Evolutionary conservation across 2,888 invertebrate genomes (phyloP), one percentile per base, ranked within the genome.

Genomic region (Cephus pulcher): DNA sequence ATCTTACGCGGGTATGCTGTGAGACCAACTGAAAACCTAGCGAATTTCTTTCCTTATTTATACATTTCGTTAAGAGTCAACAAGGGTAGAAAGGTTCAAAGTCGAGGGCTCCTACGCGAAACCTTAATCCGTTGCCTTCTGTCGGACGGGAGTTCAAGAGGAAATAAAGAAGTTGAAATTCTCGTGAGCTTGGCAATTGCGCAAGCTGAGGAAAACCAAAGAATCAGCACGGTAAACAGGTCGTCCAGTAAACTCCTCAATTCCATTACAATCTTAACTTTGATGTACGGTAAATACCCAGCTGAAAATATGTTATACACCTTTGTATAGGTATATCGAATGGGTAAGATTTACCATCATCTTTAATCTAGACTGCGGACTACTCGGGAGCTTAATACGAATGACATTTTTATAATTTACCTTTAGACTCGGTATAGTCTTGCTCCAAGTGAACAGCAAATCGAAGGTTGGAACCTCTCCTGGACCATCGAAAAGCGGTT

Each of bases 391-490:
- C 6, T 40, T 40, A 15, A 40, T 23, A 15, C 6, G 2, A 40
- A 40, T 9, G 1, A 34, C 11, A 34, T 23, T 15, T 6, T 40
- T 40, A 1, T 15, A 40, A 40, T 40, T 40, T 15, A 40, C 6
- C 40, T 0, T 6, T 15, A 40, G 15, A 40, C 23, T 40, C 40
- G 15, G 23, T 23, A 40, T 6, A 40, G 4, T 40, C 23, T 23
- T 15, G 40, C 6, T 15, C 40, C 6, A 40, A 40, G 4, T 40
- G 15, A 94, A 94, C 94, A 94, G 94, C 94, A 94, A 94, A 94
- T 94, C 94, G 93, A 92, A 94, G 93, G 94, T 94, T 94, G 94
- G 93, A 94, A 93, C 94, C 93, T 92, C 93, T 92, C 93, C 93
- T 93, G 94, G 92, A 94, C 94, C 94, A 93, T 71, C 1, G 56